These are phyloP conservation scores for Piscicola geometra DNA, from an alignment of 2,888 invertebrate genomes.

Conservation along the genomic window DNA sequence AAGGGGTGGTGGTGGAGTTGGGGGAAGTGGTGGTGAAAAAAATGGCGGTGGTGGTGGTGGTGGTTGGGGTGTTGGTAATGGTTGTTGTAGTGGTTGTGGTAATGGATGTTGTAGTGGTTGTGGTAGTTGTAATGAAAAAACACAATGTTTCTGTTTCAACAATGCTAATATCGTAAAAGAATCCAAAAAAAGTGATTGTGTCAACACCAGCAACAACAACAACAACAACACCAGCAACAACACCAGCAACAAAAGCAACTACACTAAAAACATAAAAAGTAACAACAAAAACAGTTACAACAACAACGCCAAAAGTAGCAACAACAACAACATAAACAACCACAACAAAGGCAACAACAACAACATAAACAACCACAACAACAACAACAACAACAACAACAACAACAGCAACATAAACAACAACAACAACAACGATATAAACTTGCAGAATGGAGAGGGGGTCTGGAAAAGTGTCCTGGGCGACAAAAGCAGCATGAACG, in stretches of 20 bases:
- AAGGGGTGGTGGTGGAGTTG: too few species aligned
- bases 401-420: background rate
- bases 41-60: too few species aligned
- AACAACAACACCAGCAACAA: constrained; percentile 7
- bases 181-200: background rate
- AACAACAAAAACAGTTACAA: constrained; percentile 11
- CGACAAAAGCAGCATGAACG: too few species aligned
- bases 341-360: background rate
- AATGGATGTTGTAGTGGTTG: too few species aligned
- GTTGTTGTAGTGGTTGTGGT: too few species aligned
- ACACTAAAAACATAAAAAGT: background rate
- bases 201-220: constrained; percentile 14
- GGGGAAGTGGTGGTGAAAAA: too few species aligned
- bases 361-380: background rate
- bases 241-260: background rate
- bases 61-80: too few species aligned
- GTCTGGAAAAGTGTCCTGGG: too few species aligned
- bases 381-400: too few species aligned
- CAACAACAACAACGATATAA: background rate
- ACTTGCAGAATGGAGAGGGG: too few species aligned
- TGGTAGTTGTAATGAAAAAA: background rate
- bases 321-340: background rate
- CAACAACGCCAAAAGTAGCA: background rate
- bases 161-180: background rate
- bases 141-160: background rate